Evolutionary conservation across 2,113 vertebrate genomes (phyloP).

Genomic region (Daphoenositta chrysoptera): DNA sequence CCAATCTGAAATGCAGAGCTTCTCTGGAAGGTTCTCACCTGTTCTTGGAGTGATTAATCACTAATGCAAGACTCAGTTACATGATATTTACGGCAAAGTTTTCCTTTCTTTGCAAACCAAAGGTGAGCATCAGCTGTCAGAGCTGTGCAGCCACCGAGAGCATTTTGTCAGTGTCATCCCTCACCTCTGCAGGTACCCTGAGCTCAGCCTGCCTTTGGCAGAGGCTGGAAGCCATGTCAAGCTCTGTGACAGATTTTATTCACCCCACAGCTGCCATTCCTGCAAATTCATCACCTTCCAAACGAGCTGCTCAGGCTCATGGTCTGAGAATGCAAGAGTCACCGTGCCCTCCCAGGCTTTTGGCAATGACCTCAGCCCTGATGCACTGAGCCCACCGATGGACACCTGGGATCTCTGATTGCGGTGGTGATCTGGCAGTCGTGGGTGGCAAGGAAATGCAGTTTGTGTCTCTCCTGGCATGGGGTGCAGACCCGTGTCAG

Average conservation of each 20-base stretch:
- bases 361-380: neutral
- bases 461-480: neutral
- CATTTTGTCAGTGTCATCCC: neutral
- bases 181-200: rapidly evolving
- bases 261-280: neutral
- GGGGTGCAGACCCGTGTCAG: neutral
- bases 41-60: neutral
- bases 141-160: neutral
- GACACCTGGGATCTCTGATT: neutral
- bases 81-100: neutral
- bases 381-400: rapidly evolving
- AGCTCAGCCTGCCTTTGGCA: neutral
- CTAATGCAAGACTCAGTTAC: neutral
- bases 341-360: neutral
- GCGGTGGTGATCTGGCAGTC: rapidly evolving
- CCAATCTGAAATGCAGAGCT: neutral
- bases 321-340: neutral
- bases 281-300: neutral
- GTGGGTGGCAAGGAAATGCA: neutral
- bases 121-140: neutral
- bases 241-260: neutral
- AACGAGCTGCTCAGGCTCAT: neutral
- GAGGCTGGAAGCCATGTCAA: neutral
- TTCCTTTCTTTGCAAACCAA: neutral
- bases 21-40: neutral